Evolutionary conservation across 30 jellyfish, hydroid and myxozoan genomes (phyloP), one percentile per base, ranked within the genome.

Genomic region (Chrysaora quinquecirrha): DNA sequence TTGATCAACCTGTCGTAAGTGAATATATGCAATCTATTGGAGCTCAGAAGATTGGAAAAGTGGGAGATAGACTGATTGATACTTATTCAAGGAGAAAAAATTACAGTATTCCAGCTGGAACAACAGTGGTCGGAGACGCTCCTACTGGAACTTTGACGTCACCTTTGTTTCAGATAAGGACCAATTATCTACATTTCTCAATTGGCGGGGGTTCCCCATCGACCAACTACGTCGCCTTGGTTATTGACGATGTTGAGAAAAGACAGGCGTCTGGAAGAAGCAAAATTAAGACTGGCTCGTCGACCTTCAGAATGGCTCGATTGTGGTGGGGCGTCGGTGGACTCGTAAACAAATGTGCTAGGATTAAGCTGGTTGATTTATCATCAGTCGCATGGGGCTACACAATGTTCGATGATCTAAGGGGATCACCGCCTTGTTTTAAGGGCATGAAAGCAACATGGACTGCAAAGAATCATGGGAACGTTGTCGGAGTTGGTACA

Each of bases 141-240:
- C 86, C 81, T 2, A 35, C 64, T 1, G 93, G 93, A 50, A 82
- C 93, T 18, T 52, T 82, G 64, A 70, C 86, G 3, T 82, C 93
- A 18, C 93, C 93, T 11, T 1, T 35, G 23, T 82, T 82, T 56
- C 86, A 82, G 63, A 82, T 82, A n/a, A n/a, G n/a, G n/a, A n/a
- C n/a, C n/a, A n/a, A n/a, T n/a, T n/a, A n/a, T n/a, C n/a, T n/a
- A n/a, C n/a, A n/a, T n/a, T n/a, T n/a, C n/a, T n/a, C n/a, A n/a
- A n/a, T n/a, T n/a, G n/a, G n/a, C n/a, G n/a, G n/a, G n/a, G 91
- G 91, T 3, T 52, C 75, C 18, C 78, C 52, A 0, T 71, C 91
- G 12, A 34, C 12, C 0, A 70, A 67, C 54, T 68, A 64, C 56
- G 91, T 43, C 18, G 69, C 61, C 34, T 71, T 81, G 27, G 35